Evolutionary conservation across 2,113 vertebrate genomes (phyloP).

Genomic region (Mohoua ochrocephala): DNA sequence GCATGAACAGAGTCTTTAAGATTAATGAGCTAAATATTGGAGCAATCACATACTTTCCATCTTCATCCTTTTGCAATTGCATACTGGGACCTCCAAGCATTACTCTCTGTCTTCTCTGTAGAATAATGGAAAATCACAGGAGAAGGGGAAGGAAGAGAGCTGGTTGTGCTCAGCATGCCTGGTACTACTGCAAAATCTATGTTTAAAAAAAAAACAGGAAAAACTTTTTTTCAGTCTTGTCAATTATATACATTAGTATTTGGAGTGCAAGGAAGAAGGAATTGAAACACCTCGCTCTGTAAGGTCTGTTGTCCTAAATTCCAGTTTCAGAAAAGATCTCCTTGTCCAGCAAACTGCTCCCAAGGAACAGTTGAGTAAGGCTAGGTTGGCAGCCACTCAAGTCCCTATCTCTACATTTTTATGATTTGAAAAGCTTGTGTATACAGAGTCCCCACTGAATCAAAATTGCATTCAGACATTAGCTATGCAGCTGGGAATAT

Average conservation of each 20-base stretch:
- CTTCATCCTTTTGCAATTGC: not conserved
- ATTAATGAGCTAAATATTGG: constrained; percentile 17
- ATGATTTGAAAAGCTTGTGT: constrained; percentile 22
- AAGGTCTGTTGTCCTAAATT: not conserved
- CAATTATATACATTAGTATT: not conserved
- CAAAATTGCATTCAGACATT: constrained; percentile 2
- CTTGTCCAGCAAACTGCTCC: constrained; percentile 27
- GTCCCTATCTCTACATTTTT: constrained; percentile 42
- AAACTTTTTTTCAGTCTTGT: not conserved
- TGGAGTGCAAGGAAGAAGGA: not conserved
- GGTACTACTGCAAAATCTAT: not conserved
- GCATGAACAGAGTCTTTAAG: not conserved
- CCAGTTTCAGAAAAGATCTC: not conserved
- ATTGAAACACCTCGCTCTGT: not conserved
- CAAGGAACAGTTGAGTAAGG: constrained; percentile 21
- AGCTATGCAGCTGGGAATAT: constrained; percentile 30
- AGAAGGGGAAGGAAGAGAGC: not conserved
- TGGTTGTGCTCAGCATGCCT: not conserved
- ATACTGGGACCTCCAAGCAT: not conserved
- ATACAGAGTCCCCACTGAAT: constrained; percentile 37
- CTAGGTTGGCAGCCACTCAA: constrained; percentile 29
- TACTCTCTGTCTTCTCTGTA: not conserved
- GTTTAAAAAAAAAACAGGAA: not conserved
- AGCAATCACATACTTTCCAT: constrained; percentile 16
- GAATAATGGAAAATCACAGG: not conserved